Conservation (phyloP, 2,113 vertebrate genomes). For the Pseudorectes ferrugineus region DNA sequence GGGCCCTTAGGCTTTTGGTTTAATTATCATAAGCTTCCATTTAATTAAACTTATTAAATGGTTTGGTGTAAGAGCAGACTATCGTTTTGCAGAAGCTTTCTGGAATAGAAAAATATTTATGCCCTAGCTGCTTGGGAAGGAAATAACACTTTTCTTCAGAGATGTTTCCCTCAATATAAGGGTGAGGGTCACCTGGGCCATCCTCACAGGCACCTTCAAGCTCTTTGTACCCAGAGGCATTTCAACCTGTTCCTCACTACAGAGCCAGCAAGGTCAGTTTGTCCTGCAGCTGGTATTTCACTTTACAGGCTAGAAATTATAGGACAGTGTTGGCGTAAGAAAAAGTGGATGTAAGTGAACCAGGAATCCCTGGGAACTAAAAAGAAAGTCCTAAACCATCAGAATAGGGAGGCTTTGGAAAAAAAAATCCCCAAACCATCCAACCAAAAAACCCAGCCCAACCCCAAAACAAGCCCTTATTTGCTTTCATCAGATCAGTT, state of each 20-base stretch:
- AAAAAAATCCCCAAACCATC: not conserved
- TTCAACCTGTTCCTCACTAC: not conserved
- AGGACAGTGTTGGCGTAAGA: not conserved
- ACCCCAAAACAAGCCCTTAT: not conserved
- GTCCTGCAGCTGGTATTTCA: not conserved
- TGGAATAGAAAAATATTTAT: constrained; percentile 32
- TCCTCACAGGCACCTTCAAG: not conserved
- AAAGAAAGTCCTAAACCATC: not conserved
- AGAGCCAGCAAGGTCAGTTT: not conserved
- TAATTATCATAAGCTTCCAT: constrained; percentile 68
- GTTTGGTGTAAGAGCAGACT: constrained; percentile 52
- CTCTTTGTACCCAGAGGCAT: not conserved
- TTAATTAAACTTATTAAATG: constrained; percentile 70
- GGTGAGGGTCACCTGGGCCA: not conserved
- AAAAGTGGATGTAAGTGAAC: not conserved
- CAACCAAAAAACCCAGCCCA: not conserved
- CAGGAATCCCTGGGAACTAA: not conserved
- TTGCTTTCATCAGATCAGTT: not conserved
- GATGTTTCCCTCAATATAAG: not conserved
- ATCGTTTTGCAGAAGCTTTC: constrained; percentile 13
- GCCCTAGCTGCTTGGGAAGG: not conserved
- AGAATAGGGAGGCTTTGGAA: not conserved
- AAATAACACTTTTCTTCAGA: not conserved
- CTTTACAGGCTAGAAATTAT: not conserved
- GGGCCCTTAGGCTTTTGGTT: constrained; percentile 64